A percentile compares a stretch with the other conserved stretches of the same genome.
These are phyloP conservation scores for Eudemis profundana DNA, from an alignment of 2,888 invertebrate species.

Conservation along the genomic window DNA sequence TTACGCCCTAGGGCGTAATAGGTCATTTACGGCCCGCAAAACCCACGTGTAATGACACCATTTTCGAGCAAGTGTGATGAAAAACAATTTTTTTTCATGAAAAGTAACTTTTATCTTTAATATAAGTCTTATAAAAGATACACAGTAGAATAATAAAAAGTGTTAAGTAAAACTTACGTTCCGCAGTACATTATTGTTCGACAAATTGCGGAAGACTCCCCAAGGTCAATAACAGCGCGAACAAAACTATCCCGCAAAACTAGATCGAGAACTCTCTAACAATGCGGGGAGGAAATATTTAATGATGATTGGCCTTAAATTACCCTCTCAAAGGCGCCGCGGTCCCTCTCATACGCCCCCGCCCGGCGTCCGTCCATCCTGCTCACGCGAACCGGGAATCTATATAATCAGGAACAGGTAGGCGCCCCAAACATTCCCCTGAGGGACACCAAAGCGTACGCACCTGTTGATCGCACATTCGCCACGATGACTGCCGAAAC, in stretches of 20 bases:
- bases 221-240: constrained; percentile 32
- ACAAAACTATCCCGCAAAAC: constrained; percentile 33
- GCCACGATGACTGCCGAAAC: constrained; percentile 80
- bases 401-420: constrained; percentile 81
- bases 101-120: no score
- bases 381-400: constrained; percentile 71
- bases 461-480: constrained; percentile 74
- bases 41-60: no score
- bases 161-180: not conserved
- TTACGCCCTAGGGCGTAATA: no score
- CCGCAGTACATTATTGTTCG: not conserved
- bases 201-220: constrained; percentile 25
- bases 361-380: constrained; percentile 56
- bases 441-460: constrained; percentile 66
- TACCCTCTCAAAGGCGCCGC: constrained; percentile 72
- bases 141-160: no score
- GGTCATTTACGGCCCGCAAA: no score
- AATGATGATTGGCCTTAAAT: constrained; percentile 85
- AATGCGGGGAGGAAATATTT: constrained; percentile 79
- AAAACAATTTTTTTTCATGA: no score
- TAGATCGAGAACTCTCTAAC: constrained; percentile 56
- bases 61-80: no score
- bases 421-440: constrained; percentile 69
- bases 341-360: constrained; percentile 62
- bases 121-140: no score